phyloP scores from a whole-genome alignment of 2,888 invertebrate species.

The Macrophya annulata region DNA sequence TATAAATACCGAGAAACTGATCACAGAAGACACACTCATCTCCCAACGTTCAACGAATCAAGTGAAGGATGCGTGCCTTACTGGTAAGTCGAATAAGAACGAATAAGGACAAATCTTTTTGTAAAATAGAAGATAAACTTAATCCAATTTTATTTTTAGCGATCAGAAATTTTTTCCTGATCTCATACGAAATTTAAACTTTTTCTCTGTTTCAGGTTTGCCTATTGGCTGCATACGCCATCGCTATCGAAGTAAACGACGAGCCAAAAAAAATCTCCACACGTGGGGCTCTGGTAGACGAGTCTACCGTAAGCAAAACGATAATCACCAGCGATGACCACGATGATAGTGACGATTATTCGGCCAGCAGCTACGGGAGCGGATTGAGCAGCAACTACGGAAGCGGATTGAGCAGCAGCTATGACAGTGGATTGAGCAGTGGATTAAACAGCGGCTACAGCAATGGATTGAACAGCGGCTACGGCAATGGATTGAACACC shows the following conservation, averaged over 20 bases:
- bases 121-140: neutral
- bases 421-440: neutral
- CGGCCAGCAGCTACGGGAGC: neutral
- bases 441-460: neutral
- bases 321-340: neutral
- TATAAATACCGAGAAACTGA: constrained; percentile 68
- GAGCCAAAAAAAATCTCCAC: constrained; percentile 62
- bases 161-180: constrained; percentile 1
- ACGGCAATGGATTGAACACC: constrained; percentile 21
- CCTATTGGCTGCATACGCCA: constrained; percentile 61
- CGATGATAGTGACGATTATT: neutral
- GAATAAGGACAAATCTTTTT: neutral
- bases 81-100: constrained; percentile 66
- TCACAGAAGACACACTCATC: constrained; percentile 64
- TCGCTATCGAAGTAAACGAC: constrained; percentile 57
- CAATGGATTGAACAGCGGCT: neutral
- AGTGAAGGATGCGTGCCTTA: constrained; percentile 65
- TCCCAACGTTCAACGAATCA: constrained; percentile 56
- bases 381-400: constrained; percentile 18
- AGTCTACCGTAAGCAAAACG: neutral
- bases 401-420: constrained; percentile 40
- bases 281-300: constrained; percentile 58
- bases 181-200: neutral
- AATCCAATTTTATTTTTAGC: neutral
- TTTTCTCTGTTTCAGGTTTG: constrained; percentile 61